Conservation (phyloP, 2,113 vertebrate genomes). For the Thermophis baileyi region DNA sequence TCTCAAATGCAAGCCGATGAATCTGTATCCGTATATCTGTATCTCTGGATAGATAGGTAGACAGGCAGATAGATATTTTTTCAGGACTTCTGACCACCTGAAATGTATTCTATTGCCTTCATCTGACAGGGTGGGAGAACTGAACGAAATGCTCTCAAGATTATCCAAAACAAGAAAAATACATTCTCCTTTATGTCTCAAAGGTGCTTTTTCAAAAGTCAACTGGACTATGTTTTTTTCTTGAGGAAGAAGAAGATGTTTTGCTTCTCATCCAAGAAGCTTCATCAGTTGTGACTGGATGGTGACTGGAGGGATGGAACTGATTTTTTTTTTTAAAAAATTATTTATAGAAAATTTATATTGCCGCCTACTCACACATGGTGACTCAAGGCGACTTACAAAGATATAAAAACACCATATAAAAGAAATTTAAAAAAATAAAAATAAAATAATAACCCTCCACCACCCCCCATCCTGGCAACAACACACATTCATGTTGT, state of each 20-base stretch:
- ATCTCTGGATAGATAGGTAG: not conserved
- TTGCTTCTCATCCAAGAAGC: not conserved
- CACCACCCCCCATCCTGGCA: too few species aligned
- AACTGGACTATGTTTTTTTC: not conserved
- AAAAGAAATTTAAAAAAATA: too few species aligned
- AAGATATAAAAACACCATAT: too few species aligned
- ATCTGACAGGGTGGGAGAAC: slow-evolving; percentile 38
- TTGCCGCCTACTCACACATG: too few species aligned
- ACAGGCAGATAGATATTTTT: slow-evolving; percentile 21
- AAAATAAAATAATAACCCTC: too few species aligned
- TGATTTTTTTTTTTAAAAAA: too few species aligned
- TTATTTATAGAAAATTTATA: too few species aligned
- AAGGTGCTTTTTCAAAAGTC: not conserved
- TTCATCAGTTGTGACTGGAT: not conserved
- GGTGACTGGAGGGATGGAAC: not conserved
- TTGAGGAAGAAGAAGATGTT: not conserved
- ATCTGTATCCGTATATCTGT: not conserved
- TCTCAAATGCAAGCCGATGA: slow-evolving; percentile 30
- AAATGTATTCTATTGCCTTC: slow-evolving; percentile 39
- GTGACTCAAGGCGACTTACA: too few species aligned
- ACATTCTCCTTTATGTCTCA: slow-evolving; percentile 25
- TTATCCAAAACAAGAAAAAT: slow-evolving; percentile 45
- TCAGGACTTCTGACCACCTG: slow-evolving; percentile 33
- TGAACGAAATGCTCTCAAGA: slow-evolving; percentile 44
- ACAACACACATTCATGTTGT: too few species aligned